phyloP scores from a whole-genome alignment of 2,888 invertebrate genomes.

The Chrysotoxum bicinctum region DNA sequence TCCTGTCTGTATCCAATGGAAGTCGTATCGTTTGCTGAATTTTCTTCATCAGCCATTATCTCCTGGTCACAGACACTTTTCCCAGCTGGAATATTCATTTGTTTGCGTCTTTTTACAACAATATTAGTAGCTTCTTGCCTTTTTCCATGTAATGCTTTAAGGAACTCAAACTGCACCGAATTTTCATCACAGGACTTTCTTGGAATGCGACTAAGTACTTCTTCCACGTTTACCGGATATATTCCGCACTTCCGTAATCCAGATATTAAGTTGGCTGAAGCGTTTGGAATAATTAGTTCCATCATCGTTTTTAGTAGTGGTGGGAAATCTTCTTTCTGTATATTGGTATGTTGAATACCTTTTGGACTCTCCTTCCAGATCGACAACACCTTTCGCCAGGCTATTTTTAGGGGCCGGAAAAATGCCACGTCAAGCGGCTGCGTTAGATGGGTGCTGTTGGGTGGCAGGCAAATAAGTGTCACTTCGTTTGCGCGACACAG shows the following conservation, averaged over 20 bases:
- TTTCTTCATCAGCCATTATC: not conserved
- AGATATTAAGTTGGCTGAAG: not conserved
- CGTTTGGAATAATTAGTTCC: not conserved
- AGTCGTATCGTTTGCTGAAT: too few species aligned
- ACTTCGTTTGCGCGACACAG: too few species aligned
- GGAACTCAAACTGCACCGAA: too few species aligned
- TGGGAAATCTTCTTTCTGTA: not conserved
- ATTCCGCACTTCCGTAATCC: too few species aligned
- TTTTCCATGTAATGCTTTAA: too few species aligned
- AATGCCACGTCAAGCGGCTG: conserved; percentile 25
- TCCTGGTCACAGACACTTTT: not conserved
- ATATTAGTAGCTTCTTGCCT: too few species aligned
- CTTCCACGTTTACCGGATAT: too few species aligned
- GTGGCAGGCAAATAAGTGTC: too few species aligned
- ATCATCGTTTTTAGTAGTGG: not conserved
- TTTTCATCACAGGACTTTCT: too few species aligned
- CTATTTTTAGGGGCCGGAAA: not conserved
- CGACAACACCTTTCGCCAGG: not conserved
- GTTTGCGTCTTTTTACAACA: too few species aligned
- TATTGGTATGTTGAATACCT: not conserved
- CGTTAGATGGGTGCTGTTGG: too few species aligned
- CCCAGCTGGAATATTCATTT: not conserved
- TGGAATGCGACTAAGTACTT: too few species aligned
- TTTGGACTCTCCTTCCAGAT: not conserved
- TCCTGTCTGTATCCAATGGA: not conserved